Base-by-base conservation (phyloP, 2,797 vertebrate species). In the Spinus olivaceus region DNA sequence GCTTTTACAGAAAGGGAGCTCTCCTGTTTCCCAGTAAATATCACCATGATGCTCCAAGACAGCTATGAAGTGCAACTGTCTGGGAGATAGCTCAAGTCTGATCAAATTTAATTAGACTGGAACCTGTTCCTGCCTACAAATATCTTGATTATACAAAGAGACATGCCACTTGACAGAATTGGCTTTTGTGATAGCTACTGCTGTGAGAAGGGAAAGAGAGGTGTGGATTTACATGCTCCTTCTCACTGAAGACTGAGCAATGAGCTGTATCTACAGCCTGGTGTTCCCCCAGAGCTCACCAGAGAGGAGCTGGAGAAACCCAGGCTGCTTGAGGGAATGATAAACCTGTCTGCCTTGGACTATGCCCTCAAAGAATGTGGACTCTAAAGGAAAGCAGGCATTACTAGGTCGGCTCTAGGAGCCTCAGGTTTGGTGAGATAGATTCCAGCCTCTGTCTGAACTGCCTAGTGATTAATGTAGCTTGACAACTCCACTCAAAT, bases 71-170 rank as follows among this genome's bases (percentile, higher is more conserved):
- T 76, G 79, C 1, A 6, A 2, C 64, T 85, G 49, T 56, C 86
- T 79, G 87, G 33, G 83, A 78, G 81, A 86, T 73, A 72, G 32
- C 79, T 92, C 49, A 18, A 84, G 37, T 80, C 60, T 81, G 49
- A 71, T 83, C 84, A 66, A 51, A 79, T 69, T 91, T 93, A 92
- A 94, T 97, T 80, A 86, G 78, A 35, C 54, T 88, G 70, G 72
- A 94, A 78, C 59, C 88, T 92, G 47, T 67, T 96, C 65, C 84
- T 86, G 74, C 81, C 88, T 94, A 66, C 83, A 95, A 8, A 90
- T 84, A 56, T 60, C 64, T 77, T 66, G 73, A 73, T 91, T 95
- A 73, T 59, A 28, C 1, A 0, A 32, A 44, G 66, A 74, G 87
- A 66, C 71, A 66, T 0, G 2, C 30, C 47, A 47, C 56, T 91